Percentiles rank a stretch among this genome's conserved stretches.
These are phyloP conservation scores for Semicossyphus pulcher DNA, from an alignment of 2,113 vertebrate species.

Conservation along the genomic window DNA sequence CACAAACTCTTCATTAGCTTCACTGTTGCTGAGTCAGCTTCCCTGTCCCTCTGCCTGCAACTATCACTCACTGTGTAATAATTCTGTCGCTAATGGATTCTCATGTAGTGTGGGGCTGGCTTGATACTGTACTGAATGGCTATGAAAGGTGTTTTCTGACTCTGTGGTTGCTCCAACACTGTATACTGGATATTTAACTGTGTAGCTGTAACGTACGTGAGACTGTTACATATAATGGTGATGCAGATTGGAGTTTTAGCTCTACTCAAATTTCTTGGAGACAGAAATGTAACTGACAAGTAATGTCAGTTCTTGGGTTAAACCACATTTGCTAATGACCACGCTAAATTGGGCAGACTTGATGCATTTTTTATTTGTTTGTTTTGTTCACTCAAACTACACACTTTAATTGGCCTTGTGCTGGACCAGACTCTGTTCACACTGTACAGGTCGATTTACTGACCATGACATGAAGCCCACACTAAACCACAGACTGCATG, in stretches of 20 bases:
- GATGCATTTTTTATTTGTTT: no score
- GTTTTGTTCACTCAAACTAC: no score
- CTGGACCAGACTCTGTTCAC: no score
- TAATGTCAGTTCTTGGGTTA: no score
- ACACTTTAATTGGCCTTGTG: no score
- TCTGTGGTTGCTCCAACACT: slow-evolving; percentile 21
- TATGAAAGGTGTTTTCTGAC: slow-evolving; percentile 40
- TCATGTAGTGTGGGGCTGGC: slow-evolving; percentile 52
- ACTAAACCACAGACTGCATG: no score
- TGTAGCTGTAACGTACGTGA: not conserved
- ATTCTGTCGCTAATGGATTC: slow-evolving; percentile 44
- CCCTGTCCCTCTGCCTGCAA: slow-evolving; percentile 65
- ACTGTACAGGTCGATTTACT: no score
- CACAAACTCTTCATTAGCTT: slow-evolving; percentile 62
- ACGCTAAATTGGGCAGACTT: no score
- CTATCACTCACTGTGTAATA: slow-evolving; percentile 60
- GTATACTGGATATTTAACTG: slow-evolving; percentile 10
- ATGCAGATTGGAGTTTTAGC: slow-evolving; percentile 61
- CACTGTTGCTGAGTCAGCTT: slow-evolving; percentile 71
- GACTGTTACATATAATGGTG: not conserved
- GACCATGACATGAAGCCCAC: no score
- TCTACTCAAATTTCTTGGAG: no score
- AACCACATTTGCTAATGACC: no score
- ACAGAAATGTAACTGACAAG: no score
- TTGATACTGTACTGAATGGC: slow-evolving; percentile 55